A percentile compares a stretch with the other conserved stretches of the same genome.
phyloP scores from a whole-genome alignment of 2,113 vertebrate species.

The Sebastes fasciatus region DNA sequence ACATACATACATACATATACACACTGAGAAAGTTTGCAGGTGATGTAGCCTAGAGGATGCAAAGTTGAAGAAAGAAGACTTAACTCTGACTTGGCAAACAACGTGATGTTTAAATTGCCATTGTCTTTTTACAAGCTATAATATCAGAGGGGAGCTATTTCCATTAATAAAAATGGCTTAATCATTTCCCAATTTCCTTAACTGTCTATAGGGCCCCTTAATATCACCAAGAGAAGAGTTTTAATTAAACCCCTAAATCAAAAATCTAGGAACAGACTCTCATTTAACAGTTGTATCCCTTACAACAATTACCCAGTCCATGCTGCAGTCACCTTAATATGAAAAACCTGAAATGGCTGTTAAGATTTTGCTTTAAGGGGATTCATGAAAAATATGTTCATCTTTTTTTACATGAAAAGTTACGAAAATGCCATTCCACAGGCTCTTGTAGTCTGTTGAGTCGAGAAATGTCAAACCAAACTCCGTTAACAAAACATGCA shows the following conservation, averaged over 20 bases:
- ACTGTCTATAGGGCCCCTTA: neutral
- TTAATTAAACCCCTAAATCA: neutral
- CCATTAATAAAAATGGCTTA: neutral
- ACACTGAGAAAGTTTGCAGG: neutral
- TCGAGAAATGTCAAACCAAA: conserved; percentile 7
- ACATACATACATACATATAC: neutral
- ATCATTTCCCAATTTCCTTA: neutral
- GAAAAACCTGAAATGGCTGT: neutral
- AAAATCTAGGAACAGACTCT: neutral
- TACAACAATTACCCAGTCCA: neutral
- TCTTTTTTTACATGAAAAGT: neutral
- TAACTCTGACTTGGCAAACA: neutral
- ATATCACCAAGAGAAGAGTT: neutral
- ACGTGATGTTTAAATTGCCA: neutral
- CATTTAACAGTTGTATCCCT: neutral
- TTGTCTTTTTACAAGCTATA: neutral
- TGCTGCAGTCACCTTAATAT: neutral
- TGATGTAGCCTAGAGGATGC: neutral
- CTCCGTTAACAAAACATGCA: neutral
- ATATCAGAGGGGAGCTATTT: neutral
- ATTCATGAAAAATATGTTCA: neutral
- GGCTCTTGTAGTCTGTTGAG: neutral
- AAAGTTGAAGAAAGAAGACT: neutral
- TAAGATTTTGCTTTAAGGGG: too few relatives aligned
- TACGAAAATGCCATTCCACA: neutral